A percentile compares a stretch with the other conserved stretches of the same genome.
Conservation (phyloP, 2,113 vertebrate genomes). For the Callithrix jacchus region DNA sequence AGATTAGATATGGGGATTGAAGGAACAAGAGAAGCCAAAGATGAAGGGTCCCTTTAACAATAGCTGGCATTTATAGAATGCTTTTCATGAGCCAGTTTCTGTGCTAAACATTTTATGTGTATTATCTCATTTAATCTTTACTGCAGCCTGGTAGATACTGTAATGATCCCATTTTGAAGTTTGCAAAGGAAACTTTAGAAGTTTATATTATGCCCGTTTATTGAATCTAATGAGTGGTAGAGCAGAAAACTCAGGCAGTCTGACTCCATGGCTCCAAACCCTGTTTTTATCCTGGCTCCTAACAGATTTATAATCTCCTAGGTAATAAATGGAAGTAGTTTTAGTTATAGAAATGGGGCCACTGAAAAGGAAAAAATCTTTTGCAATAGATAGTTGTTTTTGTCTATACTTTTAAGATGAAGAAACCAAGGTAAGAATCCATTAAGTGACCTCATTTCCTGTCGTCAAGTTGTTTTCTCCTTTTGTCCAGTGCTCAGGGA, state of each 20-base stretch:
- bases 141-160: not conserved
- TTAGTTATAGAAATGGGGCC: conserved; percentile 12
- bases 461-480: not conserved
- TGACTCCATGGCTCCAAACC: not conserved
- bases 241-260: not conserved
- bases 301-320: not conserved
- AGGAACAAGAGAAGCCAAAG: not conserved
- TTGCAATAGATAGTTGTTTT: not conserved
- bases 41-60: not conserved
- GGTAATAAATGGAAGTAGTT: not conserved
- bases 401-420: conserved; percentile 6
- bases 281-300: not conserved
- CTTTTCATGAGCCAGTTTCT: not conserved
- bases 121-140: not conserved
- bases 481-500: not conserved
- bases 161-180: not conserved
- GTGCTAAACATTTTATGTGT: not conserved
- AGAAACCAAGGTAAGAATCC: not conserved
- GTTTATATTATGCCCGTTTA: not conserved
- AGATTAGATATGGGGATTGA: not conserved
- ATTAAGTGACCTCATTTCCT: not conserved
- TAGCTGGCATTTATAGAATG: not conserved
- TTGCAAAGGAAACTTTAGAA: not conserved
- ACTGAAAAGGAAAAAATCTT: not conserved
- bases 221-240: not conserved